Evolutionary conservation across 2,888 invertebrate genomes (phyloP).

Genomic region (Sphinx pinastri): DNA sequence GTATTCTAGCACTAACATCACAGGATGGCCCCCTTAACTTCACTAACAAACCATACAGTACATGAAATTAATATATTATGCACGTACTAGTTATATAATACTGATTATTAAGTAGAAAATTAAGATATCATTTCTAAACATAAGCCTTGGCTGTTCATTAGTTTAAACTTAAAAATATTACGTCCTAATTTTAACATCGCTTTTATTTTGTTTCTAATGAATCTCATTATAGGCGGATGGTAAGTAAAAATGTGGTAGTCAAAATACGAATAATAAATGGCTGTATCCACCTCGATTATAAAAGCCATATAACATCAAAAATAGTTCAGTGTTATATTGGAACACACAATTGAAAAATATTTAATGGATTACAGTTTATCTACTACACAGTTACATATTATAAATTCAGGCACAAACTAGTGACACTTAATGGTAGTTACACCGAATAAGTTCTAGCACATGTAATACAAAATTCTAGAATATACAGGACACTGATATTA

Average conservation of each 20-base stretch:
- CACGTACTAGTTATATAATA: conserved; percentile 40
- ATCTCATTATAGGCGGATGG: not conserved
- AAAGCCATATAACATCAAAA: not conserved
- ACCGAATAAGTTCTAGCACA: conserved; percentile 5
- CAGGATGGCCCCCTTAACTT: conserved; percentile 51
- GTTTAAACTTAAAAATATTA: not conserved
- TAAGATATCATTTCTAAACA: not conserved
- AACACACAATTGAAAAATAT: conserved; percentile 14
- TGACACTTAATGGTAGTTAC: not conserved
- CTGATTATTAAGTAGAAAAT: conserved; percentile 35
- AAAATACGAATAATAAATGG: not conserved
- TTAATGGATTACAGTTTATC: conserved; percentile 4
- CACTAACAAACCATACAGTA: conserved; percentile 31
- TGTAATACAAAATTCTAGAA: not conserved
- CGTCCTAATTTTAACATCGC: not conserved
- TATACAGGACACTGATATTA: conserved; percentile 15
- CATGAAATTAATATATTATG: conserved; percentile 28
- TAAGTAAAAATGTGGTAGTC: not conserved
- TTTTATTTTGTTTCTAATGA: not conserved
- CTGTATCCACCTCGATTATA: too few species aligned
- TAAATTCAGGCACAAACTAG: not conserved
- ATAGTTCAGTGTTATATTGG: not conserved
- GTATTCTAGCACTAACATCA: conserved; percentile 59
- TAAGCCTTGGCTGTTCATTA: not conserved
- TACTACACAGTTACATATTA: not conserved